Evolutionary conservation across 37 sponge, comb jelly and placozoan species (phyloP).

Genomic region (Geodia barretti): DNA sequence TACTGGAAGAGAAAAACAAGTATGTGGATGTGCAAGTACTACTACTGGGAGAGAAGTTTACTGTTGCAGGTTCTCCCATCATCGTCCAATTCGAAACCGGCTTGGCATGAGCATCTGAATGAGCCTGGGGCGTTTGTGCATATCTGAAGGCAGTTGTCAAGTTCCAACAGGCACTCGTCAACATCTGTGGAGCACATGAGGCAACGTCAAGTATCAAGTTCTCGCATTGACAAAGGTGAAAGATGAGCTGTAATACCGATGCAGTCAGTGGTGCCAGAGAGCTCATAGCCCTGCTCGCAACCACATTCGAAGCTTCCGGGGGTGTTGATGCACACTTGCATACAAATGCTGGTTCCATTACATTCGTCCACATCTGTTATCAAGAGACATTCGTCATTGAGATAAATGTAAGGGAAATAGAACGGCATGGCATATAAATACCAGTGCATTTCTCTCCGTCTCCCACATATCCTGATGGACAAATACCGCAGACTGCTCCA

Average conservation of each 20-base stretch:
- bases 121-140: constrained; percentile 38
- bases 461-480: constrained; percentile 52
- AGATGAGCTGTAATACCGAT: constrained; percentile 37
- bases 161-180: constrained; percentile 32
- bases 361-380: constrained; percentile 56
- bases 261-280: constrained; percentile 22
- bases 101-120: constrained; percentile 18
- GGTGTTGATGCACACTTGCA: constrained; percentile 59
- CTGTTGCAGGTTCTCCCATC: constrained; percentile 55
- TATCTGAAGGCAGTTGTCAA: constrained; percentile 48
- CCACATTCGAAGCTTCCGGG: constrained; percentile 42
- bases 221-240: no score
- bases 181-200: constrained; percentile 23
- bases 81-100: constrained; percentile 27
- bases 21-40: no score
- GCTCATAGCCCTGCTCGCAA: constrained; percentile 32
- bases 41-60: no score
- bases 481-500: constrained; percentile 62
- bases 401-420: not conserved
- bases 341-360: constrained; percentile 21
- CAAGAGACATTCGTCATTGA: not conserved
- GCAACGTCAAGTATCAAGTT: not conserved
- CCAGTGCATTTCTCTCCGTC: constrained; percentile 62
- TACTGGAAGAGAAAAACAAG: constrained; percentile 1
- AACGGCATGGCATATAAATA: not conserved